Evolutionary conservation across 2,888 invertebrate genomes (phyloP).

Genomic region (Callinectes sapidus): DNA sequence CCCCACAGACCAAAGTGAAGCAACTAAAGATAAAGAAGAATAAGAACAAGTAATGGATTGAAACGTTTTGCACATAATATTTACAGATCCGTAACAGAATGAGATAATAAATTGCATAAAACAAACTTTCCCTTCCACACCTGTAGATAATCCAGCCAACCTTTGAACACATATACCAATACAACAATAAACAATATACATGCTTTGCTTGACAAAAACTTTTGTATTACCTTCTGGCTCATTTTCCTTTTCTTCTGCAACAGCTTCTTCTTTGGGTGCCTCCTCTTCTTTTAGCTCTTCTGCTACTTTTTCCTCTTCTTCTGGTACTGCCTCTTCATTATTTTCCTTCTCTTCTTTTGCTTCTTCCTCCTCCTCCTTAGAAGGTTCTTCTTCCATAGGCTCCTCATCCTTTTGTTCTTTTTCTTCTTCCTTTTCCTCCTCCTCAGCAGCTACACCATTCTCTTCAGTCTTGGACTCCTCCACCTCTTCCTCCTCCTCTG

Average conservation of each 20-base stretch:
- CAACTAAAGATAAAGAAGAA: too few relatives aligned
- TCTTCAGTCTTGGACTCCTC: background rate
- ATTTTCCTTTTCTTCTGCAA: constrained; percentile 14
- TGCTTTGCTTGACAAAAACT: background rate
- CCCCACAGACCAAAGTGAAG: too few relatives aligned
- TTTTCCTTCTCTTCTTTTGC: background rate
- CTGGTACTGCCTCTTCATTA: background rate
- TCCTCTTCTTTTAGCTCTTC: constrained; percentile 42
- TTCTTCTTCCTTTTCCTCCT: background rate
- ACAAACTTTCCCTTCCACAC: too few relatives aligned
- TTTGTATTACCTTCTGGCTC: constrained; percentile 23
- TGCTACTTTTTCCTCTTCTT: constrained; percentile 26
- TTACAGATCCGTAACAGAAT: too few relatives aligned
- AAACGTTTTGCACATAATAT: too few relatives aligned
- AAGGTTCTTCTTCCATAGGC: constrained; percentile 10
- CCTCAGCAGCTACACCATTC: background rate
- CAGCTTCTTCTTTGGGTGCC: constrained; percentile 42
- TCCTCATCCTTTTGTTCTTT: constrained; percentile 8
- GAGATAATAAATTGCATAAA: background rate
- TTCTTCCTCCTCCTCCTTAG: constrained; percentile 37
- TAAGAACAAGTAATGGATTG: too few relatives aligned
- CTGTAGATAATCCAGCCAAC: too few relatives aligned
- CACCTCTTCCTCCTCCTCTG: background rate
- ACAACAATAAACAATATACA: too few relatives aligned
- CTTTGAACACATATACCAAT: too few relatives aligned